phyloP scores from a whole-genome alignment of 2,113 vertebrate species.

The Anseranas semipalmata region DNA sequence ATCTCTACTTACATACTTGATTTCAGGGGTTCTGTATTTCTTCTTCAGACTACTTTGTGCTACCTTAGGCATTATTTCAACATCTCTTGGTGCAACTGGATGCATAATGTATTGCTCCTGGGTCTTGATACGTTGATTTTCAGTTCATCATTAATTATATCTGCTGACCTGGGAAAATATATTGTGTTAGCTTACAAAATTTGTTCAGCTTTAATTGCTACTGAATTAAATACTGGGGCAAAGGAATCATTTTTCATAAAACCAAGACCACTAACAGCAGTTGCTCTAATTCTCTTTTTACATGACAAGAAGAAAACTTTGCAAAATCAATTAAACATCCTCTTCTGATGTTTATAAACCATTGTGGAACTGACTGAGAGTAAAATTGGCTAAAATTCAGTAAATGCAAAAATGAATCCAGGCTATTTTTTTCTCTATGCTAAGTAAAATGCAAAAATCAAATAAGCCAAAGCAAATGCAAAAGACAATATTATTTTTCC shows the following conservation, averaged over 20 bases:
- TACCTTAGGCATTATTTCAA: neutral
- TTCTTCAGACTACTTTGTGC: neutral
- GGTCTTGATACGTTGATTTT: neutral
- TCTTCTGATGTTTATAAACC: neutral
- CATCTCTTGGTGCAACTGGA: neutral
- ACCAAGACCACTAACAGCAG: neutral
- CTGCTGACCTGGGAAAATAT: neutral
- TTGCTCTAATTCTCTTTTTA: neutral
- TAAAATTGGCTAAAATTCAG: neutral
- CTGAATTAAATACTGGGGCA: neutral
- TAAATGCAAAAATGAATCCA: neutral
- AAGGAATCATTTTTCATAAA: neutral
- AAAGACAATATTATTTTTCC: neutral
- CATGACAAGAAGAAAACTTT: neutral
- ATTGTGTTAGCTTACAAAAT: neutral
- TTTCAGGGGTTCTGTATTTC: neutral
- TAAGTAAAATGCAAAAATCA: neutral
- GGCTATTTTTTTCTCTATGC: neutral
- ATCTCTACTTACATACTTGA: neutral
- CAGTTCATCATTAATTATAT: neutral
- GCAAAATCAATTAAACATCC: neutral
- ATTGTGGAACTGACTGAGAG: neutral
- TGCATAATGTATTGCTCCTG: neutral
- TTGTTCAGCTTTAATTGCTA: neutral
- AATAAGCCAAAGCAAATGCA: neutral